A percentile compares a stretch with the other conserved stretches of the same genome.
Evolutionary conservation across 1,140 invertebrate genomes (phyloP).

Genomic region (Thaumatotibia leucotreta): DNA sequence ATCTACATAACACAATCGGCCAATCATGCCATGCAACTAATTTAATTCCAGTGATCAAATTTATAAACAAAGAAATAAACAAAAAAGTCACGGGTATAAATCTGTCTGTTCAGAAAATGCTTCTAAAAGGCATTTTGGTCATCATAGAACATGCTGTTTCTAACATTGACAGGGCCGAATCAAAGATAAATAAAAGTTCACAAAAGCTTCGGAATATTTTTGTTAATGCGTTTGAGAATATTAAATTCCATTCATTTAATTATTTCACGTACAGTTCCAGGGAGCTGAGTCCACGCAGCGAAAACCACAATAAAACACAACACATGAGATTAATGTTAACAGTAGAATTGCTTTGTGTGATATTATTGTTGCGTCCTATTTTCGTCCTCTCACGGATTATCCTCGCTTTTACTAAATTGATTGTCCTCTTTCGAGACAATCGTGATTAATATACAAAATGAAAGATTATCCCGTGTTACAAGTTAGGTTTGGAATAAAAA

Average conservation of each 20-base stretch:
- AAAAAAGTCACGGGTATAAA: neutral
- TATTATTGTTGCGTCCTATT: neutral
- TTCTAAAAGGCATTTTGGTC: neutral
- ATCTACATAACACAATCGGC: neutral
- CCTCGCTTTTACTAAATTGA: neutral
- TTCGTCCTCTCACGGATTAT: neutral
- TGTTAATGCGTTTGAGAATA: neutral
- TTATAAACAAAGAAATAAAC: neutral
- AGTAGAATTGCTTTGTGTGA: slow-evolving; percentile 15
- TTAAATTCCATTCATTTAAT: slow-evolving; percentile 17
- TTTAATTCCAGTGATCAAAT: neutral
- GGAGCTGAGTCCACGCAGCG: slow-evolving; percentile 57
- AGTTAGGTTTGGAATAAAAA: neutral
- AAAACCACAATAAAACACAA: slow-evolving; percentile 36
- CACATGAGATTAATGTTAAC: slow-evolving; percentile 16
- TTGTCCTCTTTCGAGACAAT: neutral
- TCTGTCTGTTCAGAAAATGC: neutral
- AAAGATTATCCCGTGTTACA: neutral
- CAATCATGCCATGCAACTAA: slow-evolving; percentile 5
- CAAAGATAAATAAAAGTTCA: neutral
- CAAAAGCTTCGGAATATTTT: neutral
- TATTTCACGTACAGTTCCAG: slow-evolving; percentile 56
- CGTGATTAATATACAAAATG: neutral
- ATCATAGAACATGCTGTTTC: neutral
- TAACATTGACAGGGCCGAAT: neutral